Percentiles rank a stretch among this genome's conserved stretches.
These are phyloP conservation scores for Cheracebus regulus DNA, from an alignment of 2,797 vertebrate genomes.

Conservation along the genomic window DNA sequence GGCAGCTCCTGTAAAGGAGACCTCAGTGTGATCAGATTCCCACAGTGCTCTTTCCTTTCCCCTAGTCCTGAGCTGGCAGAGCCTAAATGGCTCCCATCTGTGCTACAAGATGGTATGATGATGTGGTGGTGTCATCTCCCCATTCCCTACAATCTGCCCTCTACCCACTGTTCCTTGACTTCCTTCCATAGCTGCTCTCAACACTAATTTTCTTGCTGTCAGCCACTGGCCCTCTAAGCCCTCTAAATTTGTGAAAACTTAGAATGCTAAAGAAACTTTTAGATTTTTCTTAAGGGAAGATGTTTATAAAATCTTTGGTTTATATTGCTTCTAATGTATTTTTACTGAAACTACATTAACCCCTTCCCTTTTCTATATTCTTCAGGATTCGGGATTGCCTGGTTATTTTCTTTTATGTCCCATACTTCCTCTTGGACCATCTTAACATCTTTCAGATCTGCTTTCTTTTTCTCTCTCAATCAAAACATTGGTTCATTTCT, in stretches of 20 bases:
- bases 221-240: too few species aligned
- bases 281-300: background rate
- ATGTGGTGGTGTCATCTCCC: fast-evolving
- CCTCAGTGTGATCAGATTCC: background rate
- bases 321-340: too few species aligned
- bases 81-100: too few species aligned
- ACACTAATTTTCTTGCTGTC: background rate
- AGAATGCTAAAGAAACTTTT: background rate
- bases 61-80: fast-evolving
- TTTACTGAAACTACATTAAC: too few species aligned
- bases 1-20: constrained; percentile 90
- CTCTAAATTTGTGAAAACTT: background rate
- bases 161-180: background rate
- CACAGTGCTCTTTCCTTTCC: fast-evolving
- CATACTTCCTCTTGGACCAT: background rate
- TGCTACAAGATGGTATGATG: fast-evolving
- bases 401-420: background rate
- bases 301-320: background rate
- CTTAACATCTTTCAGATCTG: background rate
- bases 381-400: background rate
- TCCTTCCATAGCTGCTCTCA: background rate
- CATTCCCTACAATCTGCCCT: too few species aligned
- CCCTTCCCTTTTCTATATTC: background rate
- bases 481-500: background rate
- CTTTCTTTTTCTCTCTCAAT: background rate